Evolutionary conservation across 2,797 vertebrate genomes (phyloP), one percentile per base, ranked within the genome.

Genomic region (Remorina albescens): DNA sequence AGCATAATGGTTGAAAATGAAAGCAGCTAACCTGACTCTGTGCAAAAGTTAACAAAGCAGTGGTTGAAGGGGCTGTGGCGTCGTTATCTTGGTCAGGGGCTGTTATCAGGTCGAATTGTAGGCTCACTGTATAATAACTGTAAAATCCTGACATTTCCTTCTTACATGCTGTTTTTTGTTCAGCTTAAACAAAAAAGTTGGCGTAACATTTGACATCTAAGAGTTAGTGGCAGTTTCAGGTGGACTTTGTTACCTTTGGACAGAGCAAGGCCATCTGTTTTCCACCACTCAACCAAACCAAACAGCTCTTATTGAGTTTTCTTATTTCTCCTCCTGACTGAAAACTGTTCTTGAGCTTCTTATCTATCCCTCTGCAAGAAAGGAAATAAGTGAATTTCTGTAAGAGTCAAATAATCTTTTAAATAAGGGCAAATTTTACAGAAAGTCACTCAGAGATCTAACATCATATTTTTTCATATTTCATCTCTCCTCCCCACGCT

Each of bases 381-480:
- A 54, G 28, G 18, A 54, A 32, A 30, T 30, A 28, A 53, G 51
- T 11, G n/a, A n/a, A 11, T 9, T 12, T 54, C 26, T 30, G 13
- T 26, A 51, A 28, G 28, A 9, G 4, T 18, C 3, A 53, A 53
- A 30, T 15, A 18, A 19, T 53, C 26, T 2, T 50, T 49, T 25
- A 49, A 49, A 23, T 23, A 47, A 47, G n/a, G 46, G 46, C 21
- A 21, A 10, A 46, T 47, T 50, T 28, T 28, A 30, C 50, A 30
- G 19, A 41, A 16, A 15, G 15, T 13, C 41, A 12, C 12, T 19
- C 25, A n/a, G 1, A 2, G 25, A 36, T 67, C 15, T 37, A 4
- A 53, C 21, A 62, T 54, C 2, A 41, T 34, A 25, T 19, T 36
- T 59, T 15, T 57, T 11, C 44, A 39, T 37, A 53, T 74, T 15